Evolutionary conservation across 1,140 invertebrate genomes (phyloP).

Genomic region (Elysia chlorotica): DNA sequence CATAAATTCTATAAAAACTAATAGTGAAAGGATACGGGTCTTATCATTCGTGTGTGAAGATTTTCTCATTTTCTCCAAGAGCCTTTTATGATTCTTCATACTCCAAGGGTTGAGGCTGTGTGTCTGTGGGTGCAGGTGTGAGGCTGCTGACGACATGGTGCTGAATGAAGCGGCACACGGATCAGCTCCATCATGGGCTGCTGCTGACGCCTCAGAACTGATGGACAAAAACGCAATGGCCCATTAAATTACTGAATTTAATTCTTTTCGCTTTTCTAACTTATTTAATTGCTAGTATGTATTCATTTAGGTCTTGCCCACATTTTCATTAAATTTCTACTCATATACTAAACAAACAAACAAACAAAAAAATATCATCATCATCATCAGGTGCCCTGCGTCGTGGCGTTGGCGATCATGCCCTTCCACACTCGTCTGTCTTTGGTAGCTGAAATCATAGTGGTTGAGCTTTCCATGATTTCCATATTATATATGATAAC

Average conservation of each 20-base stretch:
- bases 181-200: constrained; percentile 5
- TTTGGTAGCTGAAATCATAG: too few species aligned
- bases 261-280: neutral
- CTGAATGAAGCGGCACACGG: constrained; percentile 17
- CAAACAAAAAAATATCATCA: neutral
- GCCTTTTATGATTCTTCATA: constrained; percentile 64
- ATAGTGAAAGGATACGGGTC: constrained; percentile 39
- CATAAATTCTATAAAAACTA: neutral
- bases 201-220: neutral
- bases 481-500: too few species aligned
- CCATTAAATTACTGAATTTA: neutral
- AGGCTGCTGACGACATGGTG: constrained; percentile 10
- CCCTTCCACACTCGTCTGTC: too few species aligned
- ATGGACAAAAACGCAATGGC: neutral
- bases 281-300: neutral
- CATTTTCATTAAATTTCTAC: too few species aligned
- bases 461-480: too few species aligned
- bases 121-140: constrained; percentile 16
- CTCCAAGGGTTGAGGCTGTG: constrained; percentile 66
- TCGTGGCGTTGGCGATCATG: too few species aligned
- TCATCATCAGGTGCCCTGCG: too few species aligned
- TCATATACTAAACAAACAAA: neutral
- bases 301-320: neutral
- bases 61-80: constrained; percentile 64
- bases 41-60: constrained; percentile 66